These are phyloP conservation scores for Drosophila kepulauana DNA, from an alignment of 1,140 invertebrate genomes.

Conservation along the genomic window DNA sequence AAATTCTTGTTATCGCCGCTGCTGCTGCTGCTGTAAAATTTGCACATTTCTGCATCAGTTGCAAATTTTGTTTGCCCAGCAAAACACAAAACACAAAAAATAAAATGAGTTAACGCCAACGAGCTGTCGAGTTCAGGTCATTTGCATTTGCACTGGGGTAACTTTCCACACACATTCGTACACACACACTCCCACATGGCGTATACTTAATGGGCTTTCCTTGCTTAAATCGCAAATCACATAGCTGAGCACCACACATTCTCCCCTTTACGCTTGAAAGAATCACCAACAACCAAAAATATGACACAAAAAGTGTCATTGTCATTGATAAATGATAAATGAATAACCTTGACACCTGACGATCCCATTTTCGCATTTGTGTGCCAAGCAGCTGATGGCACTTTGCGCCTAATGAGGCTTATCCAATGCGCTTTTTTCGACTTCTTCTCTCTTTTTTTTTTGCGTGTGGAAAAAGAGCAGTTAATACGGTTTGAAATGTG, in stretches of 20 bases:
- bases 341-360: slow-evolving; percentile 61
- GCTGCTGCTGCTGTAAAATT: slow-evolving; percentile 60
- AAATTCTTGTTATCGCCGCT: slow-evolving; percentile 42
- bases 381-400: slow-evolving; percentile 18
- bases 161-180: slow-evolving; percentile 39
- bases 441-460: neutral
- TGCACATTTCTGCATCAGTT: slow-evolving; percentile 80
- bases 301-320: slow-evolving; percentile 59
- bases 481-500: neutral
- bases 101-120: slow-evolving; percentile 37
- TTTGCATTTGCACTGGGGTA: slow-evolving; percentile 54
- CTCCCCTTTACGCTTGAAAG: slow-evolving; percentile 22
- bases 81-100: neutral
- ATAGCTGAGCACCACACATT: neutral
- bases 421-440: neutral
- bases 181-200: slow-evolving; percentile 23
- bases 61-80: slow-evolving; percentile 57
- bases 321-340: slow-evolving; percentile 61
- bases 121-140: slow-evolving; percentile 38
- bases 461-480: too few relatives aligned
- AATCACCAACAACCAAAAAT: slow-evolving; percentile 17
- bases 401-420: slow-evolving; percentile 15
- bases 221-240: slow-evolving; percentile 34
- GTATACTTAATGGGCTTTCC: slow-evolving; percentile 57
- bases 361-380: slow-evolving; percentile 4